Percentiles rank a stretch among this genome's conserved stretches.
Conservation (phyloP, 2,113 vertebrate species). For the Pomatorhinus ruficollis region DNA sequence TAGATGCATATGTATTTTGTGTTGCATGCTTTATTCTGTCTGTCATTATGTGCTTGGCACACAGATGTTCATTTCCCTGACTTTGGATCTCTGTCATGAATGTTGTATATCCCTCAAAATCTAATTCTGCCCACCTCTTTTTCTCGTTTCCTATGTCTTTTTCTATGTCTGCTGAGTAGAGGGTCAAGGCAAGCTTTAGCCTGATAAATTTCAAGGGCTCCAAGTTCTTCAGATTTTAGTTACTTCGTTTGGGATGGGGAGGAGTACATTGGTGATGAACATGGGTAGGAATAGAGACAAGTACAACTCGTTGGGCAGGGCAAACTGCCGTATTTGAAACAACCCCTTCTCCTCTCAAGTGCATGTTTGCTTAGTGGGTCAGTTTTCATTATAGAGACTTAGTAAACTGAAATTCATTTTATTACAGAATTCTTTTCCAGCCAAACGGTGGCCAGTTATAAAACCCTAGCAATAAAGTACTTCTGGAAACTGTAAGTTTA, state of each 20-base stretch:
- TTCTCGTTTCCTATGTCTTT: neutral
- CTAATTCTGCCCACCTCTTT: neutral
- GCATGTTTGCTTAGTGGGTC: neutral
- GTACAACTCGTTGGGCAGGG: neutral
- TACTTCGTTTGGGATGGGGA: neutral
- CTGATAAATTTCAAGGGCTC: neutral
- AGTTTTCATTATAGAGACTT: neutral
- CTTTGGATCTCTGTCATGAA: neutral
- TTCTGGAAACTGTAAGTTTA: neutral
- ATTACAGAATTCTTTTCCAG: neutral
- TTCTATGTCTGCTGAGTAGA: neutral
- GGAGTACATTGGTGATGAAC: accelerated
- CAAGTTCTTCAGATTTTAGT: neutral
- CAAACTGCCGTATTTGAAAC: neutral
- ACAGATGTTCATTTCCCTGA: neutral
- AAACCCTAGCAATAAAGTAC: neutral
- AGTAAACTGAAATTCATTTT: neutral
- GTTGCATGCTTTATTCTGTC: neutral
- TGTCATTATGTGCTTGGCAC: neutral
- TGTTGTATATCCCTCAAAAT: neutral
- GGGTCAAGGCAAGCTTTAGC: neutral
- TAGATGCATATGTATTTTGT: neutral
- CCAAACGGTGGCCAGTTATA: accelerated
- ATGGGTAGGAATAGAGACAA: neutral
- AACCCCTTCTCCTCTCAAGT: neutral